Evolutionary conservation across 1,140 invertebrate genomes (phyloP).

Genomic region (Drosophila insularis): DNA sequence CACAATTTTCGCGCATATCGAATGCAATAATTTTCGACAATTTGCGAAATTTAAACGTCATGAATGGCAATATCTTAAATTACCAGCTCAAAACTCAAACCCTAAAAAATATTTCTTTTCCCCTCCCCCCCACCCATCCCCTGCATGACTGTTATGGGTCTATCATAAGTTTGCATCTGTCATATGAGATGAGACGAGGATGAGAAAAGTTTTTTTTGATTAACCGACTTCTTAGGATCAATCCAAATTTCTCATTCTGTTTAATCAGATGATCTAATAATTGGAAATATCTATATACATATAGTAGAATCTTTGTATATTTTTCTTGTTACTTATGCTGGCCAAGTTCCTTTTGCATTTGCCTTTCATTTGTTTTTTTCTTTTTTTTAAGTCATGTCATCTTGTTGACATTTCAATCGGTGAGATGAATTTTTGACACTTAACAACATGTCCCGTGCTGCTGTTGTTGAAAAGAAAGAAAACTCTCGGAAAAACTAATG

Average conservation of each 20-base stretch:
- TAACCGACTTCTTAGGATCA: background rate
- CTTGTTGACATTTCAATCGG: slow-evolving; percentile 2
- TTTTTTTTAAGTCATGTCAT: background rate
- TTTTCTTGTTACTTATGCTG: background rate
- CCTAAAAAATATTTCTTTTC: too few relatives aligned
- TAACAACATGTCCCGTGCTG: background rate
- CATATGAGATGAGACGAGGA: background rate
- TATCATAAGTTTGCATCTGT: slow-evolving; percentile 41
- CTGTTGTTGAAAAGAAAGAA: too few relatives aligned
- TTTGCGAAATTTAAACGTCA: slow-evolving; percentile 66
- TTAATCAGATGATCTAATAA: slow-evolving; percentile 38
- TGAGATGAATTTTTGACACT: background rate
- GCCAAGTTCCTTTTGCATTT: too few relatives aligned
- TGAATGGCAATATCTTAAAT: slow-evolving; percentile 72
- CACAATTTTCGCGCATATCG: slow-evolving; percentile 73
- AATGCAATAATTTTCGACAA: slow-evolving; percentile 66
- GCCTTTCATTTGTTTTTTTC: background rate
- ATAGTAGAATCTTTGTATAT: background rate
- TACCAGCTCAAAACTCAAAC: slow-evolving; percentile 49
- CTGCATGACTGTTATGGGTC: background rate
- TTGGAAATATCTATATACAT: background rate
- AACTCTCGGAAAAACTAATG: slow-evolving; percentile 46
- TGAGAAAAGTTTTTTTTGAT: slow-evolving; percentile 21
- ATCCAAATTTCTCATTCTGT: background rate
- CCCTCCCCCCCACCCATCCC: slow-evolving; percentile 1